Evolutionary conservation across 2,888 invertebrate species (phyloP).

Genomic region (Busseola fusca): DNA sequence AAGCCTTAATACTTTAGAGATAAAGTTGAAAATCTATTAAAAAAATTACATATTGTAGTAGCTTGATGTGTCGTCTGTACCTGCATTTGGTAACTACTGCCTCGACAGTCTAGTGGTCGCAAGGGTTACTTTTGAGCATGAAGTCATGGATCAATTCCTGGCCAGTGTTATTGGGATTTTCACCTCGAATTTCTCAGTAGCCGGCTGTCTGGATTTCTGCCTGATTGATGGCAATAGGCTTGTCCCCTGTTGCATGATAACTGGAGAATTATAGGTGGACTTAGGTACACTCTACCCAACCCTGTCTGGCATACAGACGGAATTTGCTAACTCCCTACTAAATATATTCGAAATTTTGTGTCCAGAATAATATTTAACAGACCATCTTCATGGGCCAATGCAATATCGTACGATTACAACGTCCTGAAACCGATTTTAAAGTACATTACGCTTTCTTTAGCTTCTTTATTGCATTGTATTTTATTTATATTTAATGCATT

Average conservation of each 20-base stretch:
- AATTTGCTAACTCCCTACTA: neutral
- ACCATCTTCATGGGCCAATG: neutral
- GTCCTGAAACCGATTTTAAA: neutral
- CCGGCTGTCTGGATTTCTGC: neutral
- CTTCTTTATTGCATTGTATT: neutral
- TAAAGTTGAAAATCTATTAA: too few relatives aligned
- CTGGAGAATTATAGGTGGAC: neutral
- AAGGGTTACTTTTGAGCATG: neutral
- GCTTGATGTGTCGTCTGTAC: too few relatives aligned
- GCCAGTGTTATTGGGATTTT: neutral
- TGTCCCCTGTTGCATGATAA: neutral
- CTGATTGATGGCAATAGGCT: neutral
- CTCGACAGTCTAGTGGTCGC: neutral
- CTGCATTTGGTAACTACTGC: slow-evolving; percentile 14
- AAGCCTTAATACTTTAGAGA: too few relatives aligned
- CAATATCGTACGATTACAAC: neutral
- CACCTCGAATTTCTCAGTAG: neutral
- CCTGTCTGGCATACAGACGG: too few relatives aligned
- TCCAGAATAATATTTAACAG: neutral
- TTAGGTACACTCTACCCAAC: too few relatives aligned
- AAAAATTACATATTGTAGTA: too few relatives aligned
- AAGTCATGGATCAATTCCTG: neutral
- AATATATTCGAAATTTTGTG: slow-evolving; percentile 16
- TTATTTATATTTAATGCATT: too few relatives aligned
- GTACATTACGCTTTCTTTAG: neutral